Base-by-base conservation (phyloP, 2,797 vertebrate genomes). In the Typhlichthys subterraneus region DNA sequence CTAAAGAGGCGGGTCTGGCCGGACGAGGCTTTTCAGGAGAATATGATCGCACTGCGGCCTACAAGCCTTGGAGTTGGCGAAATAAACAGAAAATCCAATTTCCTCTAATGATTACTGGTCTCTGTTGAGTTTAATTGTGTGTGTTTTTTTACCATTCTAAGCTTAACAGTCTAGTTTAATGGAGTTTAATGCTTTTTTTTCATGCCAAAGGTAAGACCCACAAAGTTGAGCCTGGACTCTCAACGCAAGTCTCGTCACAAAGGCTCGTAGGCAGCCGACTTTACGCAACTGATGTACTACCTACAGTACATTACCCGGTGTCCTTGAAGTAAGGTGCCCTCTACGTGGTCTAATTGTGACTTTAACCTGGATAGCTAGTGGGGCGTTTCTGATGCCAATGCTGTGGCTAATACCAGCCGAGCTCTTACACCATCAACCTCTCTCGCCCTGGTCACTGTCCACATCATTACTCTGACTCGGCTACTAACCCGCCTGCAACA, bases 321-420 rank as follows among this genome's bases (percentile, higher is more conserved):
- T 79, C 83, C 81, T 85, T 82, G 74, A 61, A 17, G 52, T 75
- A 63, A 80, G 72, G 79, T 80, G 88, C 86, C 86, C 87, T 88
- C 68, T 63, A 49, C 54, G 63, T 73, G 84, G 57, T 65, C 79
- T 84, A 76, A 73, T 69, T 77, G 81, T 84, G 85, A 88, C 88
- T 85, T 75, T 80, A 85, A 77, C 82, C 87, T 81, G 86, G 63
- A 85, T 89, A 87, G 76, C 85, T 87, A 90, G 70, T 87, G 88
- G 89, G 86, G 83, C 89, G 81, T 89, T 87, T 56, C 70, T 83
- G 88, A 75, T 82, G 84, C 49, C 38, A 7, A 42, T 8, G 77
- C 83, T 87, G 86, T 88, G 79, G 63, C 79, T 81, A 84, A 75
- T 61, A 71, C 58, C 78, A 83, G 76, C 77, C 75, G 67, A 53